phyloP scores from a whole-genome alignment of 2,888 invertebrate genomes.

The Callyntrura guangdongensis region DNA sequence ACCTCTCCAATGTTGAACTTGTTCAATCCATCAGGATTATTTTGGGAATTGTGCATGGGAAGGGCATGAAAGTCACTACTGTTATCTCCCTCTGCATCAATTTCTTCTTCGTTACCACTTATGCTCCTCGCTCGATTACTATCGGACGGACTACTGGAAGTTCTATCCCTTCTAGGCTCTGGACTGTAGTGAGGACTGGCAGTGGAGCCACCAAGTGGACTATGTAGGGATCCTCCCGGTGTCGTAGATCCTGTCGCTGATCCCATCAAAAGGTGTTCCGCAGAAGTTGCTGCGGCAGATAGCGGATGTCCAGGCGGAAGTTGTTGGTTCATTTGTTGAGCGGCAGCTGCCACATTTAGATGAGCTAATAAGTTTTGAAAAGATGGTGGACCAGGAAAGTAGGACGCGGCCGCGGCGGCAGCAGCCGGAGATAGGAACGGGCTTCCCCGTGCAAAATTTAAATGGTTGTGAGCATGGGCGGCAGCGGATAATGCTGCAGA shows the following conservation, averaged over 20 bases:
- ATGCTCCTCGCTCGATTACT: conserved; percentile 64
- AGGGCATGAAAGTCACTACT: conserved; percentile 74
- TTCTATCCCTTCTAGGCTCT: conserved; percentile 73
- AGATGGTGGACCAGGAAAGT: conserved; percentile 89
- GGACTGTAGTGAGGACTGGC: conserved; percentile 82
- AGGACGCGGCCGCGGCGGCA: conserved; percentile 89
- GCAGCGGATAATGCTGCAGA: conserved; percentile 88
- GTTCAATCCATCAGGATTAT: conserved; percentile 69
- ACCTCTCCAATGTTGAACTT: conserved; percentile 88
- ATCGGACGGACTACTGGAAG: conserved; percentile 72
- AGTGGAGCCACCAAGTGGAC: conserved; percentile 79
- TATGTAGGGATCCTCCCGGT: conserved; percentile 76
- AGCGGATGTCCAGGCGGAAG: conserved; percentile 79
- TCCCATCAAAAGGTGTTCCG: conserved; percentile 74
- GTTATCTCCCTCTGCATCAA: conserved; percentile 76
- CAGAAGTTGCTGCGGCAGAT: conserved; percentile 72
- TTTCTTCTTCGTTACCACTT: conserved; percentile 71
- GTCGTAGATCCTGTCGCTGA: conserved; percentile 65
- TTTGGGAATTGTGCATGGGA: conserved; percentile 66
- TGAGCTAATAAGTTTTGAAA: conserved; percentile 95
- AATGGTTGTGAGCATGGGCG: conserved; percentile 87
- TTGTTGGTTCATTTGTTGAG: conserved; percentile 82
- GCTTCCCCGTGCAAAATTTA: conserved; percentile 81
- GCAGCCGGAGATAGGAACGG: conserved; percentile 87
- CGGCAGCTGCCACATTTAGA: conserved; percentile 85